Conservation (phyloP, 2,113 vertebrate genomes). For the Aptenodytes forsteri region DNA sequence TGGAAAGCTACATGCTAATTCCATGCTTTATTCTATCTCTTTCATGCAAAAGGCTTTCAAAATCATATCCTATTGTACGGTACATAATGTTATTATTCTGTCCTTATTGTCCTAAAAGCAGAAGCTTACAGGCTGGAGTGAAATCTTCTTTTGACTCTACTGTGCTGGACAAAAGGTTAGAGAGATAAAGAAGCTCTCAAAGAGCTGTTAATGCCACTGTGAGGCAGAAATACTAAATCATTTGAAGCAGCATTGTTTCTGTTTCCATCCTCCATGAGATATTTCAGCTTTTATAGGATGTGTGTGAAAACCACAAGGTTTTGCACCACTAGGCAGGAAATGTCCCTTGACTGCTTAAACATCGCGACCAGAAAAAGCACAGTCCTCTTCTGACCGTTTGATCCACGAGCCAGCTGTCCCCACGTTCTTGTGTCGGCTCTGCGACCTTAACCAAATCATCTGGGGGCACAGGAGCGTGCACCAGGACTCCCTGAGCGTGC, state of each 20-base stretch:
- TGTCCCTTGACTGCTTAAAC: rapidly evolving
- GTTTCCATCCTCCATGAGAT: not conserved
- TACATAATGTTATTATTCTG: not conserved
- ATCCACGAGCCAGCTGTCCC: rapidly evolving
- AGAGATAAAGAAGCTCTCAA: not conserved
- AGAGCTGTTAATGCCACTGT: not conserved
- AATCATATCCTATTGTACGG: not conserved
- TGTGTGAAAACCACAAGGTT: rapidly evolving
- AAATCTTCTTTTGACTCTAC: not conserved
- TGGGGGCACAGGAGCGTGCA: rapidly evolving
- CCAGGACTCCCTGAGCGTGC: rapidly evolving
- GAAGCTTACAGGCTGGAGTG: not conserved
- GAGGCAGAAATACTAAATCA: not conserved
- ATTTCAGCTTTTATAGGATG: not conserved
- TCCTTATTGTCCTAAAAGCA: not conserved
- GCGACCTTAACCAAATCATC: rapidly evolving
- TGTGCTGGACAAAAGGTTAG: not conserved
- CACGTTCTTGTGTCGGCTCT: rapidly evolving
- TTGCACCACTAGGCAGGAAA: not conserved
- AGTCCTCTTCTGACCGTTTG: rapidly evolving
- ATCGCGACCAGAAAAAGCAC: rapidly evolving
- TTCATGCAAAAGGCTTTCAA: constrained; percentile 6
- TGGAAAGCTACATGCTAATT: constrained; percentile 16
- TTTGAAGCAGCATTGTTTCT: not conserved
- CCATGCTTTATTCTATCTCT: not conserved